These are phyloP conservation scores for Capitulum mitella DNA, from an alignment of 2,888 invertebrate genomes.

Conservation along the genomic window DNA sequence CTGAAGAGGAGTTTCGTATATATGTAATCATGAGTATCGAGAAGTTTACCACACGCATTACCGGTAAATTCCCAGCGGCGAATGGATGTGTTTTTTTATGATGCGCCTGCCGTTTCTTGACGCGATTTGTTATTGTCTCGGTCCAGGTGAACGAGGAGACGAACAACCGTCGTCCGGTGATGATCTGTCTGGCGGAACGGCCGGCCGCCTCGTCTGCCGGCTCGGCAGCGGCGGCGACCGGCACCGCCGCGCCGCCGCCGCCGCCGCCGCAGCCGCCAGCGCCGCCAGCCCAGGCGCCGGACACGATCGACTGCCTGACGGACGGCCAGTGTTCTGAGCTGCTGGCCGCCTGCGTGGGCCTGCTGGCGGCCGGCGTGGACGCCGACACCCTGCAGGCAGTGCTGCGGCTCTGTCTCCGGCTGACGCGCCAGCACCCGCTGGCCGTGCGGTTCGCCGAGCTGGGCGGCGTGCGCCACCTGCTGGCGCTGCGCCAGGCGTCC, in stretches of 20 bases:
- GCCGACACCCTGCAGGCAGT: constrained; percentile 69
- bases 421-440: constrained; percentile 64
- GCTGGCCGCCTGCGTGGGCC: constrained; percentile 54
- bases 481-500: constrained; percentile 61
- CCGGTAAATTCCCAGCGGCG: too few relatives aligned
- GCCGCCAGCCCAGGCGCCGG: constrained; percentile 3
- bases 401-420: constrained; percentile 62
- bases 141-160: constrained; percentile 69
- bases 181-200: constrained; percentile 48
- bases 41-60: too few relatives aligned
- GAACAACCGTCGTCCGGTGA: constrained; percentile 69
- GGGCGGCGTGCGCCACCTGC: constrained; percentile 64
- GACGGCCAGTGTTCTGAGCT: constrained; percentile 26
- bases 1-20: too few relatives aligned
- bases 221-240: neutral
- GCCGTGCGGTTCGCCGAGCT: constrained; percentile 63
- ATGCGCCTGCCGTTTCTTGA: too few relatives aligned
- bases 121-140: too few relatives aligned
- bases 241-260: neutral
- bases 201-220: neutral
- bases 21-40: too few relatives aligned
- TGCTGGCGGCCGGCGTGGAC: constrained; percentile 62
- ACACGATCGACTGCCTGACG: neutral
- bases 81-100: too few relatives aligned
- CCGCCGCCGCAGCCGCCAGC: constrained; percentile 23